Conservation (phyloP, 2,888 invertebrate genomes). For the Ceriagrion tenellum region DNA sequence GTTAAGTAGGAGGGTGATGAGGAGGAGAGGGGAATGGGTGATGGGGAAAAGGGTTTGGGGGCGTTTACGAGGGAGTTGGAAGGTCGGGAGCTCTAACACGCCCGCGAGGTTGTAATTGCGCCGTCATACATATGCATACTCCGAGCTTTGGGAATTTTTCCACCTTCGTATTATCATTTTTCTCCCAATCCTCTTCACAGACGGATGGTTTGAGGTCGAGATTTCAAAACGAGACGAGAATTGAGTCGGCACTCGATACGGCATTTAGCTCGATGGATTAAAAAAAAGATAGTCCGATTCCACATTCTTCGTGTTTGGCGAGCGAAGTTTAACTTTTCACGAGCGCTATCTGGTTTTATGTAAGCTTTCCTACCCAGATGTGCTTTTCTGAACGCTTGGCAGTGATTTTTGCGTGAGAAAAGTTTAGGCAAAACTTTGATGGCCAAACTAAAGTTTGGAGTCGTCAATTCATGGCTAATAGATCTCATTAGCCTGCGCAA, state of each 20-base stretch:
- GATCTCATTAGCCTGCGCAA: no score
- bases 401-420: no score
- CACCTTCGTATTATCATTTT: slow-evolving; percentile 32
- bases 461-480: no score
- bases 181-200: not conserved
- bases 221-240: not conserved
- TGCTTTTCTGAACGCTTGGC: no score
- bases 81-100: not conserved
- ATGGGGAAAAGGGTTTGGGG: not conserved
- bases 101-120: slow-evolving; percentile 61
- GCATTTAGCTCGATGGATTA: not conserved
- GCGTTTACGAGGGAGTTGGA: not conserved
- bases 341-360: no score
- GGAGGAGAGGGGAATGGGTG: not conserved
- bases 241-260: not conserved
- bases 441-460: no score
- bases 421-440: no score
- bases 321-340: no score
- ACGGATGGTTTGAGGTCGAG: not conserved
- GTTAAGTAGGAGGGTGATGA: not conserved
- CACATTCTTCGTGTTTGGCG: no score
- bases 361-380: no score
- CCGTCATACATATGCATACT: slow-evolving; percentile 58
- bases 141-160: slow-evolving; percentile 47
- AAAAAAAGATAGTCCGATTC: not conserved